These are phyloP conservation scores for Acipenser oxyrinchus DNA, from an alignment of 2,797 vertebrate genomes.

Conservation along the genomic window DNA sequence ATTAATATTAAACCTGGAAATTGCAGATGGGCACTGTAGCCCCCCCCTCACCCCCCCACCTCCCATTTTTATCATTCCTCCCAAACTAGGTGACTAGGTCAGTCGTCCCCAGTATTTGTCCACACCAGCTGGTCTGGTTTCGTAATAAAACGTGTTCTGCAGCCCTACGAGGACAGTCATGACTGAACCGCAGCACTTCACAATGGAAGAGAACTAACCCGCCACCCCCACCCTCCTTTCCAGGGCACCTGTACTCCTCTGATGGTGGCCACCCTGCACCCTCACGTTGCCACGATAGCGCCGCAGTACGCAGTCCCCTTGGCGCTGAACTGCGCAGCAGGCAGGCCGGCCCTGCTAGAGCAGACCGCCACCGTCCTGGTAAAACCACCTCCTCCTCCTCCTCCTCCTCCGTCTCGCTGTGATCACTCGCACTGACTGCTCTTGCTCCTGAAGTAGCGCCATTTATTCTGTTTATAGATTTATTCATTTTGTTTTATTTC, in stretches of 20 bases:
- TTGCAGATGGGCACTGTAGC: too few species aligned
- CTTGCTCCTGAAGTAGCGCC: conserved; percentile 24
- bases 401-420: conserved; percentile 28
- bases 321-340: conserved; percentile 88
- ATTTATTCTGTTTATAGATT: conserved; percentile 16
- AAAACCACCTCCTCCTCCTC: conserved; percentile 50
- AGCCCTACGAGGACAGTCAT: conserved; percentile 19
- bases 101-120: too few species aligned
- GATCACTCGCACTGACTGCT: conserved; percentile 66
- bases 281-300: conserved; percentile 89
- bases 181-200: conserved; percentile 10
- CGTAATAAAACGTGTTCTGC: conserved; percentile 8
- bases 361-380: conserved; percentile 99
- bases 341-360: conserved; percentile 92
- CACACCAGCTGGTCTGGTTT: too few species aligned
- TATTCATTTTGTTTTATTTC: conserved; percentile 32
- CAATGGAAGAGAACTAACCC: conserved; percentile 35
- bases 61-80: too few species aligned
- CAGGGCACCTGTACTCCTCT: conserved; percentile 98
- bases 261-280: conserved; percentile 99
- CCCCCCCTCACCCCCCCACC: too few species aligned
- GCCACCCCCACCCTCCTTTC: conserved; percentile 54
- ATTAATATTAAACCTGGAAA: too few species aligned
- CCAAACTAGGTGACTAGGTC: too few species aligned
- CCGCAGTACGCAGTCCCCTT: conserved; percentile 96